Percentiles rank a stretch among this genome's conserved stretches.
phyloP scores from a whole-genome alignment of 2,797 vertebrate species.

The Alca torda region DNA sequence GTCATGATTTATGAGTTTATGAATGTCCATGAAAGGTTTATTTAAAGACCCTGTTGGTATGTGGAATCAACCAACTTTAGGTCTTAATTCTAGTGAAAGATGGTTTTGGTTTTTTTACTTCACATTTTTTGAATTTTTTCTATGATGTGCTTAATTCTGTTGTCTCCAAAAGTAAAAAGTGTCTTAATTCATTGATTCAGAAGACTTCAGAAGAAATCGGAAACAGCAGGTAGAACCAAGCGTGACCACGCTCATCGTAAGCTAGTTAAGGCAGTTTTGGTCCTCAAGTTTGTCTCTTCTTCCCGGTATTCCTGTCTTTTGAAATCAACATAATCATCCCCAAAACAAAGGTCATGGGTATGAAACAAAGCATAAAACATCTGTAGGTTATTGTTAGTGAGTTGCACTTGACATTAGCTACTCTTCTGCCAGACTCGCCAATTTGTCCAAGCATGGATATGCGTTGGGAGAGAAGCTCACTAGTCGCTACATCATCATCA shows the following conservation, averaged over 20 bases:
- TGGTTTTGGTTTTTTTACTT: not conserved
- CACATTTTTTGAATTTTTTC: not conserved
- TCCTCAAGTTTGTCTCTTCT: not conserved
- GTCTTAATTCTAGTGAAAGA: not conserved
- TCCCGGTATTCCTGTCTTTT: not conserved
- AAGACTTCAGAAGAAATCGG: not conserved
- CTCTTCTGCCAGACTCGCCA: not conserved
- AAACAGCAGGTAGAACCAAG: not conserved
- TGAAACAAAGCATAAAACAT: not conserved
- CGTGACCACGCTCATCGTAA: not conserved
- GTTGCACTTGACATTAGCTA: not conserved
- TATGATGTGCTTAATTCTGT: not conserved
- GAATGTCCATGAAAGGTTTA: not conserved
- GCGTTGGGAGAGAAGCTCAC: not conserved
- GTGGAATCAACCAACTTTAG: not conserved
- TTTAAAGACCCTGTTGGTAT: no score
- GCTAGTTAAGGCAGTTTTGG: not conserved
- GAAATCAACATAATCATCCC: not conserved
- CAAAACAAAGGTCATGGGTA: not conserved
- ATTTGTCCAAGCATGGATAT: fast-evolving
- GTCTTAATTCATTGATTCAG: not conserved
- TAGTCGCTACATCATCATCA: not conserved
- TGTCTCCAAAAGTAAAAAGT: not conserved
- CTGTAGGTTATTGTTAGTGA: not conserved
- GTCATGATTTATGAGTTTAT: not conserved